These are phyloP conservation scores for Alaudala cheleensis DNA, from an alignment of 2,113 vertebrate species.

Conservation along the genomic window DNA sequence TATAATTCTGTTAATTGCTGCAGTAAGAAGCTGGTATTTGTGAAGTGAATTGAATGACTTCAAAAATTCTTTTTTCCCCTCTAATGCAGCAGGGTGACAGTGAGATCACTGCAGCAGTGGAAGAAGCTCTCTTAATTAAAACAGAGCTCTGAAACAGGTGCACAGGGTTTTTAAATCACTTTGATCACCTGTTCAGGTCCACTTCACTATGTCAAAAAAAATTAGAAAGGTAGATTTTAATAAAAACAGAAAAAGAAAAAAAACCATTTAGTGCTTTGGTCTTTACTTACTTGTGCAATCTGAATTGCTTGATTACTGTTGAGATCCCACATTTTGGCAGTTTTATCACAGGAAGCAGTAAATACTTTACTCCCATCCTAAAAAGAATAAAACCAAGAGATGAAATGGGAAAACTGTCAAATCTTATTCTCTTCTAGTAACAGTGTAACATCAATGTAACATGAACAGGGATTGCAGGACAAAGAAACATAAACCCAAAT, in stretches of 20 bases:
- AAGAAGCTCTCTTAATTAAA: not conserved
- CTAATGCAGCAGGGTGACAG: not conserved
- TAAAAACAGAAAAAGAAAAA: not conserved
- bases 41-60: not conserved
- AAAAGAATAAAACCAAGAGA: not conserved
- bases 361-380: conserved; percentile 99
- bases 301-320: conserved; percentile 98
- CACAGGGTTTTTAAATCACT: not conserved
- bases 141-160: not conserved
- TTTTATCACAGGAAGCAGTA: conserved; percentile 98
- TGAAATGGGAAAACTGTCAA: not conserved
- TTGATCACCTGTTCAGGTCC: not conserved
- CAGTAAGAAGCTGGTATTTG: not conserved
- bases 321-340: conserved; percentile 99
- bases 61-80: accelerated
- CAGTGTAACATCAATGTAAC: not conserved
- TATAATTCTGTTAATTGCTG: not conserved
- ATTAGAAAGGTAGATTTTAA: not conserved
- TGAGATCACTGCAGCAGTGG: not conserved
- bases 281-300: conserved; percentile 94
- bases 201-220: not conserved
- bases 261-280: not conserved
- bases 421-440: not conserved
- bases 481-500: not conserved
- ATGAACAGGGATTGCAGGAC: not conserved